Conservation (phyloP, 2,888 invertebrate genomes). For the Baronia brevicornis region DNA sequence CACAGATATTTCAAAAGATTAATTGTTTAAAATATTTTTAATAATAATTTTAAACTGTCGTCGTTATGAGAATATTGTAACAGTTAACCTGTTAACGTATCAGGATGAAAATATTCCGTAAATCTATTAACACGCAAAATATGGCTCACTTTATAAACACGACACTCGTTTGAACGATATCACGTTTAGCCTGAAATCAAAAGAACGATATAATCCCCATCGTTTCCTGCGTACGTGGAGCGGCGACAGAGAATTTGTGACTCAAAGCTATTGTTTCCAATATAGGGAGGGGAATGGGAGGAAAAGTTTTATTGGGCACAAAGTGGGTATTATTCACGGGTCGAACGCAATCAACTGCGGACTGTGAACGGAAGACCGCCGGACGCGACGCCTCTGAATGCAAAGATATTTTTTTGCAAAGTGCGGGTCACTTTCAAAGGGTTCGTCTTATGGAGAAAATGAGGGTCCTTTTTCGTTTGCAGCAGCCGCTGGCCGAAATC, state of each 20-base stretch:
- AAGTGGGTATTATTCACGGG: slow-evolving; percentile 71
- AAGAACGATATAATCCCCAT: slow-evolving; percentile 58
- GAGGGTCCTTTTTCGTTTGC: slow-evolving; percentile 61
- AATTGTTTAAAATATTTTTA: too few species aligned
- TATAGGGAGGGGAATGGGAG: slow-evolving; percentile 47
- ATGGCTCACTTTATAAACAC: slow-evolving; percentile 14
- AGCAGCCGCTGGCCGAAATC: slow-evolving; percentile 49
- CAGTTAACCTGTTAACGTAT: too few species aligned
- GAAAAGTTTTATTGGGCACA: slow-evolving; percentile 71
- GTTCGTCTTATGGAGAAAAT: slow-evolving; percentile 57
- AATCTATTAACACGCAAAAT: slow-evolving; percentile 6
- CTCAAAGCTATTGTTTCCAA: slow-evolving; percentile 72
- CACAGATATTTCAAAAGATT: too few species aligned
- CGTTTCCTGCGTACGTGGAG: slow-evolving; percentile 41
- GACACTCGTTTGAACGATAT: slow-evolving; percentile 52
- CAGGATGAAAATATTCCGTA: too few species aligned
- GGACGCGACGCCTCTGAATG: slow-evolving; percentile 66
- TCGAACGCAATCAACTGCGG: slow-evolving; percentile 60
- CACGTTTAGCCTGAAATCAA: slow-evolving; percentile 66
- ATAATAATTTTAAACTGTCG: too few species aligned
- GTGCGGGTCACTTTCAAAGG: slow-evolving; percentile 68
- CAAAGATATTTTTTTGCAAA: slow-evolving; percentile 68
- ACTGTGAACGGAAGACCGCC: slow-evolving; percentile 39
- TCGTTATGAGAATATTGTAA: too few species aligned
- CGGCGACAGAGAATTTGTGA: slow-evolving; percentile 59